Conservation (phyloP, 2,888 invertebrate species). For the Cephus sareptanus region DNA sequence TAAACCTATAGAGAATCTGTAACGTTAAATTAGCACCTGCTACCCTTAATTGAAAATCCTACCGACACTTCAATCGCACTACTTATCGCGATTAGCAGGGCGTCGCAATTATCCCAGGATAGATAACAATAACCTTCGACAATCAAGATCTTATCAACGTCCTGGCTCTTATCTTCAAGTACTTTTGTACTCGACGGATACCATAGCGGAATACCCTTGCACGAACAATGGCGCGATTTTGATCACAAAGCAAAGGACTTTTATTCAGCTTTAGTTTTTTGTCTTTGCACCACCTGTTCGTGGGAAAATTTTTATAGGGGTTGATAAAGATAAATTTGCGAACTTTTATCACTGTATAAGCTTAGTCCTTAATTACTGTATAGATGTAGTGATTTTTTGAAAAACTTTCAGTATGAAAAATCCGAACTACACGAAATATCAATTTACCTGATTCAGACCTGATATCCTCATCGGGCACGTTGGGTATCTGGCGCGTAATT, state of each 20-base stretch:
- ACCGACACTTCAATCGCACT: not conserved
- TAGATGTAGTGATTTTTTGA: no score
- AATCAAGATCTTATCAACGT: slow-evolving; percentile 5
- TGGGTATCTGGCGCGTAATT: not conserved
- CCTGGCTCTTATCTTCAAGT: slow-evolving; percentile 2
- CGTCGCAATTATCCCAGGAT: slow-evolving; percentile 5
- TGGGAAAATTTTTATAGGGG: slow-evolving; percentile 33
- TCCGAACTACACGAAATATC: slow-evolving; percentile 4
- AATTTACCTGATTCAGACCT: slow-evolving; percentile 10
- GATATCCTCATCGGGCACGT: slow-evolving; percentile 1
- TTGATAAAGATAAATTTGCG: not conserved
- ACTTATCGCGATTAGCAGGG: not conserved
- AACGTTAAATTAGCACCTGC: not conserved
- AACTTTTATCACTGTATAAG: no score
- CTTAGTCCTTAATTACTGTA: no score
- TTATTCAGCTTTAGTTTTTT: slow-evolving; percentile 13
- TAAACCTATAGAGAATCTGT: not conserved
- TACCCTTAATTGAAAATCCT: not conserved
- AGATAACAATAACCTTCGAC: slow-evolving; percentile 3
- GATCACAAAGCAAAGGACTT: not conserved
- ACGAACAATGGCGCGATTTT: slow-evolving; percentile 30
- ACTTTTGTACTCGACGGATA: not conserved
- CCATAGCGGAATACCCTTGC: slow-evolving; percentile 10
- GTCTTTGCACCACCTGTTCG: slow-evolving; percentile 42
- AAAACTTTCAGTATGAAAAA: not conserved